phyloP scores from a whole-genome alignment of 2,113 vertebrate species.

The Nyctereutes procyonoides region DNA sequence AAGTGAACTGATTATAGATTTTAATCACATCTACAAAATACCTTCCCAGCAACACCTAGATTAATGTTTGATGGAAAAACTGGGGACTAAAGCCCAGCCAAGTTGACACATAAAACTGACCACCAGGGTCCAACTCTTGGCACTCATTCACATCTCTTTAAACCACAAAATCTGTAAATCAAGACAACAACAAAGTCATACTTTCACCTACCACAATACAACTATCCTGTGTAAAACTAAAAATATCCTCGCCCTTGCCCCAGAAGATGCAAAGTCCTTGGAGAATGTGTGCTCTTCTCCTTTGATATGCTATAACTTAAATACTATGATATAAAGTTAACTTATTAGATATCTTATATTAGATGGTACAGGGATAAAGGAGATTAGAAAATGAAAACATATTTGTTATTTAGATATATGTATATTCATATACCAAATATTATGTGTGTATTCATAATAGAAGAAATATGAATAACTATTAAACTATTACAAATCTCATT shows the following conservation, averaged over 20 bases:
- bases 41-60: not conserved
- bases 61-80: not conserved
- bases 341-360: not conserved
- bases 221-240: not conserved
- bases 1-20: not conserved
- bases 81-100: not conserved
- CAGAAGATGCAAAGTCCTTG: not conserved
- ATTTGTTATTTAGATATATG: not conserved
- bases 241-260: not conserved
- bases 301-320: not conserved
- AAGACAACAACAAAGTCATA: not conserved
- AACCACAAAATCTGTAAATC: not conserved
- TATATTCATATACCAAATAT: not conserved
- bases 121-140: not conserved
- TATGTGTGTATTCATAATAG: not conserved
- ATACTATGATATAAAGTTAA: not conserved
- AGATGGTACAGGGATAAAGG: not conserved
- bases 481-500: not conserved
- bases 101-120: not conserved
- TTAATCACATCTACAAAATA: not conserved
- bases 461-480: not conserved
- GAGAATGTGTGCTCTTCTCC: not conserved
- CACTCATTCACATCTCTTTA: not conserved
- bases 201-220: not conserved
- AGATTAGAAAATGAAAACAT: not conserved